Evolutionary conservation across 2,113 vertebrate genomes (phyloP).

Genomic region (Fregata magnificens): DNA sequence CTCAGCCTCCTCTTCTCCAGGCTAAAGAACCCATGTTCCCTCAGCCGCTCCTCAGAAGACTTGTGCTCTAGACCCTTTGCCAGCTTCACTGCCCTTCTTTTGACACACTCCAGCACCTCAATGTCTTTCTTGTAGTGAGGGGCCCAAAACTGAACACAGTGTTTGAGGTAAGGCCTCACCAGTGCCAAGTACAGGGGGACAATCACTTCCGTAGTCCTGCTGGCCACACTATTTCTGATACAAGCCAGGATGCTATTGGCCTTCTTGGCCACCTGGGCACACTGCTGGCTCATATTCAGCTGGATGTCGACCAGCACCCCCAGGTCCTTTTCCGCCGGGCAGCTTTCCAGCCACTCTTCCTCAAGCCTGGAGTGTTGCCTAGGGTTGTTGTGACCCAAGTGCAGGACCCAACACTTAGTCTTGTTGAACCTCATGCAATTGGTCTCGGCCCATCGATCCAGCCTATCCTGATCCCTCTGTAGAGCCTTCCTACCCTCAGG

Average conservation of each 20-base stretch:
- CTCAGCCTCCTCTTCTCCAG: not conserved
- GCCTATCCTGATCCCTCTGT: not conserved
- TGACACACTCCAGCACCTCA: not conserved
- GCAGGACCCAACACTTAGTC: not conserved
- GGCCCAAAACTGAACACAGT: not conserved
- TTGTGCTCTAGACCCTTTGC: not conserved
- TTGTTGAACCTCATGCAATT: not conserved
- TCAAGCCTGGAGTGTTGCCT: not conserved
- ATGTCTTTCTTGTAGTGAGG: not conserved
- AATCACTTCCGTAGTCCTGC: not conserved
- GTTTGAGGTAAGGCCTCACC: accelerated
- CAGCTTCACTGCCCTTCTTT: not conserved
- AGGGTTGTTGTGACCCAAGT: not conserved
- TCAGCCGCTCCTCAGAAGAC: not conserved
- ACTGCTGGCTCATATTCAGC: not conserved
- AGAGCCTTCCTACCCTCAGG: not conserved
- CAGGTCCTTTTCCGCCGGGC: not conserved
- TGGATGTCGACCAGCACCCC: not conserved
- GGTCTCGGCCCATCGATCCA: not conserved
- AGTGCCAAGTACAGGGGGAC: not conserved
- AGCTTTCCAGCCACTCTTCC: not conserved
- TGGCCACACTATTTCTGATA: not conserved
- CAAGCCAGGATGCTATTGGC: not conserved
- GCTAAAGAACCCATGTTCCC: not conserved
- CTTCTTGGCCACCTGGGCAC: not conserved